phyloP scores from a whole-genome alignment of 2,888 invertebrate species.

The Stegana nigrithorax region DNA sequence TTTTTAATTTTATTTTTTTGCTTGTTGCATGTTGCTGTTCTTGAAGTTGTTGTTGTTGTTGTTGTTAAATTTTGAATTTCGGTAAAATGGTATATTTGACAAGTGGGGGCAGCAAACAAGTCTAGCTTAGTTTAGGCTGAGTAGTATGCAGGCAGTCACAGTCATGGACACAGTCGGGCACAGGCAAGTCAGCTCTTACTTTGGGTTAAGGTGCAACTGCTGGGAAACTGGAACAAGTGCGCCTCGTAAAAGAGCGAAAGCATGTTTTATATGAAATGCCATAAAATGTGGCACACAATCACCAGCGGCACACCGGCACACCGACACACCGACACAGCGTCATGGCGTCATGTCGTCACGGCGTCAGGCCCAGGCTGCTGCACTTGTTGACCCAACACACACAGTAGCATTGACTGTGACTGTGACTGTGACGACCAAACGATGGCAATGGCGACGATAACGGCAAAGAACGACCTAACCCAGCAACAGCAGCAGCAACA shows the following conservation, averaged over 20 bases:
- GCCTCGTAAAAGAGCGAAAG: slow-evolving; percentile 40
- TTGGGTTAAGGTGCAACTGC: slow-evolving; percentile 58
- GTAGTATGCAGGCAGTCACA: background rate
- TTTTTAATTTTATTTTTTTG: too few relatives aligned
- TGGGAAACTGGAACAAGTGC: slow-evolving; percentile 59
- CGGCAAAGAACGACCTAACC: background rate
- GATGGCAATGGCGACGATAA: background rate
- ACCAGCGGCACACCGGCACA: slow-evolving; percentile 26
- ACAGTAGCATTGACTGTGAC: background rate
- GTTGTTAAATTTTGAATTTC: too few relatives aligned
- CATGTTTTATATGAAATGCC: slow-evolving; percentile 17
- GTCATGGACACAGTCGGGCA: background rate
- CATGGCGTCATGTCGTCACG: background rate
- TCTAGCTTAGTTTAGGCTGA: too few relatives aligned
- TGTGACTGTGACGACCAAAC: background rate
- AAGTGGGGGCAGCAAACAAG: too few relatives aligned
- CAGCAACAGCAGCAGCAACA: background rate
- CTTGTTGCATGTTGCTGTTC: too few relatives aligned
- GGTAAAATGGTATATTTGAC: too few relatives aligned
- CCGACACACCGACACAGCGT: background rate
- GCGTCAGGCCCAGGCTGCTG: too few relatives aligned
- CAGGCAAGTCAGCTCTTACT: slow-evolving; percentile 24
- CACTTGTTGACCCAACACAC: slow-evolving; percentile 52
- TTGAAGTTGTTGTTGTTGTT: too few relatives aligned
- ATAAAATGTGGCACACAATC: slow-evolving; percentile 39